These are phyloP conservation scores for Ploceus nigricollis DNA, from an alignment of 2,113 vertebrate species.

Conservation along the genomic window DNA sequence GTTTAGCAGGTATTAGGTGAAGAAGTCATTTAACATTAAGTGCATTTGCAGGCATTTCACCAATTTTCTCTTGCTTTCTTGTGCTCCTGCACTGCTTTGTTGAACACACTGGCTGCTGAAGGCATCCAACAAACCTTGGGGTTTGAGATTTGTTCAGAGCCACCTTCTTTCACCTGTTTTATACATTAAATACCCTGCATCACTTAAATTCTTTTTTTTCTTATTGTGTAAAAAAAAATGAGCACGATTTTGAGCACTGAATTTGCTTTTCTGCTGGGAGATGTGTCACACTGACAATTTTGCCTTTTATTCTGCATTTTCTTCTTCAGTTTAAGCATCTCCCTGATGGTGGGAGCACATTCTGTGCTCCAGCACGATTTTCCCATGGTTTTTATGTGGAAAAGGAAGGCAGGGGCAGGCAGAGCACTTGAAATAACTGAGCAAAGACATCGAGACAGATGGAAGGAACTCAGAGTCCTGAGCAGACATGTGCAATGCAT, in stretches of 20 bases:
- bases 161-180: background rate
- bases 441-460: background rate
- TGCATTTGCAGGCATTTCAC: background rate
- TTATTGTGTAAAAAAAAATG: background rate
- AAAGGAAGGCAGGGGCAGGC: background rate
- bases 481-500: background rate
- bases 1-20: background rate
- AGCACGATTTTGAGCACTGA: background rate
- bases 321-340: background rate
- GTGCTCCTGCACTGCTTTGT: background rate
- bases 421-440: background rate
- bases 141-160: background rate
- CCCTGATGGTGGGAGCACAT: background rate
- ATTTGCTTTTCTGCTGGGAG: fast-evolving
- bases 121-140: background rate
- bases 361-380: background rate
- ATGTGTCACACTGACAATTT: background rate
- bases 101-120: background rate
- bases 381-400: background rate
- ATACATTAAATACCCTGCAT: fast-evolving
- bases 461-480: background rate
- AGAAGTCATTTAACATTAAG: background rate
- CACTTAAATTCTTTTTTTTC: background rate
- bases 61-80: background rate
- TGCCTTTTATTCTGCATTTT: background rate